Evolutionary conservation across 2,888 invertebrate species (phyloP).

Genomic region (Hypselothyrea guttata): DNA sequence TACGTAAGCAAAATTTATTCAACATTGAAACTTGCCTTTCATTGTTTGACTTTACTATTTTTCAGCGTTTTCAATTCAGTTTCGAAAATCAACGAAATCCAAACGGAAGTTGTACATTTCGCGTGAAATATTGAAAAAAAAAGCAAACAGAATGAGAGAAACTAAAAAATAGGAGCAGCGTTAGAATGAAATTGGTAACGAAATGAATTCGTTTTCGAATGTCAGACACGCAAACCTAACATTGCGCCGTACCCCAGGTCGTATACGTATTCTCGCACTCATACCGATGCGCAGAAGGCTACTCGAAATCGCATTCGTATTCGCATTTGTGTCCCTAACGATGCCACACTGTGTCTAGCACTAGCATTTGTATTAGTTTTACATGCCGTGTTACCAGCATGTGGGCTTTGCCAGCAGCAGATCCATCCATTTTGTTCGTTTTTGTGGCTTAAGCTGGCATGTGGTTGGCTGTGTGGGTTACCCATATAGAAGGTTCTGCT

Average conservation of each 20-base stretch:
- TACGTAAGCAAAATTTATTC: no score
- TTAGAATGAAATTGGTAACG: slow-evolving; percentile 63
- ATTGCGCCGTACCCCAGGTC: slow-evolving; percentile 13
- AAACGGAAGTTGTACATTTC: slow-evolving; percentile 74
- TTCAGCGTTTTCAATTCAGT: slow-evolving; percentile 41
- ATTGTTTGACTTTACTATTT: slow-evolving; percentile 61
- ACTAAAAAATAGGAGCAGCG: slow-evolving; percentile 1
- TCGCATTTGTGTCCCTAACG: no score
- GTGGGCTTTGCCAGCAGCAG: not conserved
- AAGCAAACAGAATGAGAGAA: slow-evolving; percentile 9
- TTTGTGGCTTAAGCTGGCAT: slow-evolving; percentile 19
- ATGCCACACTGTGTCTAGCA: no score
- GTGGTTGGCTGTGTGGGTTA: slow-evolving; percentile 22
- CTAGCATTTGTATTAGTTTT: slow-evolving; percentile 9
- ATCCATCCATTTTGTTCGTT: slow-evolving; percentile 4
- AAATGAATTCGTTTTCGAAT: slow-evolving; percentile 74
- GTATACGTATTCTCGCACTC: slow-evolving; percentile 16
- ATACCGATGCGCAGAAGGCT: no score
- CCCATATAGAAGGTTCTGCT: not conserved
- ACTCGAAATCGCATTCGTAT: no score
- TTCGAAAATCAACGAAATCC: slow-evolving; percentile 46
- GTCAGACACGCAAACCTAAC: slow-evolving; percentile 67
- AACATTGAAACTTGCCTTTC: slow-evolving; percentile 55
- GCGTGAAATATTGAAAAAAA: slow-evolving; percentile 33
- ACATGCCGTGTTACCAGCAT: slow-evolving; percentile 8